phyloP scores from a whole-genome alignment of 2,888 invertebrate species.

The Lamellibrachia satsuma region DNA sequence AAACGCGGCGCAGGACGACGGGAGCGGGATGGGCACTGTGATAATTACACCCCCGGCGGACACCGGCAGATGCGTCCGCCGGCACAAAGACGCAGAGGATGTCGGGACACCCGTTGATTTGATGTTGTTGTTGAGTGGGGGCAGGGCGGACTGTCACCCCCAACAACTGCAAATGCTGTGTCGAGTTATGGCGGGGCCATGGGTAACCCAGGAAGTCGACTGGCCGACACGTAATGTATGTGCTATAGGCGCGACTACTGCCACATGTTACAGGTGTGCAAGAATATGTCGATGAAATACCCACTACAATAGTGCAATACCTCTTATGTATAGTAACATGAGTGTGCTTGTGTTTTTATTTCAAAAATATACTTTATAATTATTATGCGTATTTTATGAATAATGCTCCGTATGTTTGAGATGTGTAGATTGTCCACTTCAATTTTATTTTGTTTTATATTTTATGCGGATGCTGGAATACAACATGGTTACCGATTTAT shows the following conservation, averaged over 20 bases:
- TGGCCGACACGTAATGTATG: background rate
- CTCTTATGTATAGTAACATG: no score
- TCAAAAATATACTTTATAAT: no score
- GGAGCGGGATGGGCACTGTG: background rate
- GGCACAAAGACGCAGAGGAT: background rate
- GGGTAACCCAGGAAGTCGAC: background rate
- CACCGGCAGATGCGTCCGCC: conserved; percentile 4
- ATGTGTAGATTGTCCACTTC: no score
- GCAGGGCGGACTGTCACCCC: background rate
- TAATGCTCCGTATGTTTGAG: no score
- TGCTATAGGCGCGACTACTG: background rate
- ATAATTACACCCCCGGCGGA: conserved; percentile 12
- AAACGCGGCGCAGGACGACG: conserved; percentile 10
- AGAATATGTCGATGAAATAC: no score
- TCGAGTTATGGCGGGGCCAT: background rate
- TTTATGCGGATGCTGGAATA: no score
- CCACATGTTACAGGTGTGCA: background rate
- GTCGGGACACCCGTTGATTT: background rate
- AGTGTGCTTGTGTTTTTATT: no score
- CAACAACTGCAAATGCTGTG: background rate
- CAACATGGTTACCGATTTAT: no score
- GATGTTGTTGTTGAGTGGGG: conserved; percentile 14
- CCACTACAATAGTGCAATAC: no score
- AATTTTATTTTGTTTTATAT: no score
- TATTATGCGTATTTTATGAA: no score